Evolutionary conservation across 2,797 vertebrate species (phyloP).

Genomic region (Mus caroli): DNA sequence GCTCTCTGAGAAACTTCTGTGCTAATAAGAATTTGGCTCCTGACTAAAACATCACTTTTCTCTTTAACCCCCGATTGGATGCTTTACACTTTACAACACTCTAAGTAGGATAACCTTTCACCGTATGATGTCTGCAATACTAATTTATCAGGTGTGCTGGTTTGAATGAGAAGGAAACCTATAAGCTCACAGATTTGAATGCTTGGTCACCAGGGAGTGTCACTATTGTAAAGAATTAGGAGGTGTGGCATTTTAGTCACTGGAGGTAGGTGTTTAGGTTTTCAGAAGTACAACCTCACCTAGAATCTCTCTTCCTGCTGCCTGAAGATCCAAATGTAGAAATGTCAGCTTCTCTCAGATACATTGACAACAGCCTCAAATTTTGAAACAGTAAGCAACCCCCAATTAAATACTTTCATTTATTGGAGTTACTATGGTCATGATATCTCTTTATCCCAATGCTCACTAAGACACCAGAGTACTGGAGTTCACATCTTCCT

Average conservation of each 20-base stretch:
- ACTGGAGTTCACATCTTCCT: conserved; percentile 7
- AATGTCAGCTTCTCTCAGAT: neutral
- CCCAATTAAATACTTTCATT: neutral
- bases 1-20: neutral
- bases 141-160: neutral
- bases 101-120: neutral
- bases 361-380: no score
- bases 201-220: neutral
- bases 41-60: conserved; percentile 6
- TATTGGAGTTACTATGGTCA: neutral
- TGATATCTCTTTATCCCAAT: no score
- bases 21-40: neutral
- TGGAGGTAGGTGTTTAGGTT: neutral
- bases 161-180: neutral
- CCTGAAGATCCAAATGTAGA: neutral
- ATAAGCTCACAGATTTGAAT: neutral
- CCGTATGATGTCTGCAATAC: neutral
- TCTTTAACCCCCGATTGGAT: neutral
- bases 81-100: neutral
- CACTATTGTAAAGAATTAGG: neutral
- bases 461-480: neutral
- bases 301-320: neutral
- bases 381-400: neutral
- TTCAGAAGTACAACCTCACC: neutral
- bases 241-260: neutral